Evolutionary conservation across 1,140 invertebrate genomes (phyloP).

Genomic region (Orius laevigatus): DNA sequence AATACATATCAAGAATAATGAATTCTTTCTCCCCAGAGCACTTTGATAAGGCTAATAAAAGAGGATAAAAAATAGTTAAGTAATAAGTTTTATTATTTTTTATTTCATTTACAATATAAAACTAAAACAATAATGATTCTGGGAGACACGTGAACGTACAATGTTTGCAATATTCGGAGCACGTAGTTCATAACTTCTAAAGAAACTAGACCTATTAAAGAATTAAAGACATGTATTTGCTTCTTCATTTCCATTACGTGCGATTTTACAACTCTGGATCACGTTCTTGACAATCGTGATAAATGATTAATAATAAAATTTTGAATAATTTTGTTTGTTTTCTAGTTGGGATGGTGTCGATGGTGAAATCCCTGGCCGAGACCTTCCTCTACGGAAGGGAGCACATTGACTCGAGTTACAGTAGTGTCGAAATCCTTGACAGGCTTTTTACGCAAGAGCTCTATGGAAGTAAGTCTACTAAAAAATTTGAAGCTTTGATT

Average conservation of each 20-base stretch:
- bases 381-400: slow-evolving; percentile 1
- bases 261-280: no score
- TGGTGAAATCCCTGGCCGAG: slow-evolving; percentile 6
- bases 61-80: no score
- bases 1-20: no score
- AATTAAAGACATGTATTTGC: no score
- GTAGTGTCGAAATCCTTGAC: slow-evolving; percentile 9
- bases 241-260: no score
- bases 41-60: no score
- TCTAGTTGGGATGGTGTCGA: slow-evolving; percentile 3
- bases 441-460: slow-evolving; percentile 4
- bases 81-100: no score
- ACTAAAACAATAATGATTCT: background rate
- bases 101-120: no score
- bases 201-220: no score
- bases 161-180: background rate
- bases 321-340: background rate
- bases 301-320: background rate
- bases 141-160: background rate
- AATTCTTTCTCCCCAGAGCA: no score
- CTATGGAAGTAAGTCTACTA: background rate
- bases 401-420: slow-evolving; percentile 1
- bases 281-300: no score
- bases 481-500: no score
- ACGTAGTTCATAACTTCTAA: background rate